phyloP scores from a whole-genome alignment of 2,797 vertebrate species.

The Chiloscyllium punctatum region DNA sequence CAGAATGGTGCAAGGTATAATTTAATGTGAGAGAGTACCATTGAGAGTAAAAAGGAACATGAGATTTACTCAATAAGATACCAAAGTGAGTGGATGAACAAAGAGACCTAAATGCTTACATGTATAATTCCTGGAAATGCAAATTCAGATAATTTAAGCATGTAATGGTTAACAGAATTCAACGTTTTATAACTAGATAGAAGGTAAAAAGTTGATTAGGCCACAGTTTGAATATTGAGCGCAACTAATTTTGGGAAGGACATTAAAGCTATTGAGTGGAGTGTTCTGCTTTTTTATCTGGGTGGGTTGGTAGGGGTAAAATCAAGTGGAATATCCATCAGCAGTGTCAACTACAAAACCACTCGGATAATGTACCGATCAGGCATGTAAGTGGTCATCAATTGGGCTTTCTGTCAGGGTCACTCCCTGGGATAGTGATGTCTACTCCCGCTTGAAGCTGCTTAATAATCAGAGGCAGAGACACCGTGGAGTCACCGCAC shows the following conservation, averaged over 20 bases:
- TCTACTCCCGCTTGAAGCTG: too few species aligned
- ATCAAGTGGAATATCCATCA: too few species aligned
- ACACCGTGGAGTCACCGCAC: too few species aligned
- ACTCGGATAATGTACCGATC: too few species aligned
- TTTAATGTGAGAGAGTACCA: not conserved
- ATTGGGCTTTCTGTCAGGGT: too few species aligned
- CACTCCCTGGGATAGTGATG: too few species aligned
- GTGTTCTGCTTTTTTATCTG: too few species aligned
- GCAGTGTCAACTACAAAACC: too few species aligned
- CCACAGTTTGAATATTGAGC: not conserved
- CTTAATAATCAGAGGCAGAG: too few species aligned
- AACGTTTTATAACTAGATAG: not conserved
- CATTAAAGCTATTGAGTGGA: not conserved
- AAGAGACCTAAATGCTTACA: not conserved
- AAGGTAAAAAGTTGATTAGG: not conserved
- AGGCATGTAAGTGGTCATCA: too few species aligned
- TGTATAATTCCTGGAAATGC: not conserved
- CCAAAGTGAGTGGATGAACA: not conserved
- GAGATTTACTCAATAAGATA: not conserved
- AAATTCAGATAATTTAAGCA: not conserved
- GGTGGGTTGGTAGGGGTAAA: too few species aligned
- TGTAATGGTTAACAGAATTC: not conserved
- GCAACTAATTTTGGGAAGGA: not conserved
- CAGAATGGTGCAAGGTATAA: not conserved
- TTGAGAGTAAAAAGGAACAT: not conserved